A percentile compares a stretch with the other conserved stretches of the same genome.
Conservation (phyloP, 2,113 vertebrate genomes). For the Connochaetes taurinus region DNA sequence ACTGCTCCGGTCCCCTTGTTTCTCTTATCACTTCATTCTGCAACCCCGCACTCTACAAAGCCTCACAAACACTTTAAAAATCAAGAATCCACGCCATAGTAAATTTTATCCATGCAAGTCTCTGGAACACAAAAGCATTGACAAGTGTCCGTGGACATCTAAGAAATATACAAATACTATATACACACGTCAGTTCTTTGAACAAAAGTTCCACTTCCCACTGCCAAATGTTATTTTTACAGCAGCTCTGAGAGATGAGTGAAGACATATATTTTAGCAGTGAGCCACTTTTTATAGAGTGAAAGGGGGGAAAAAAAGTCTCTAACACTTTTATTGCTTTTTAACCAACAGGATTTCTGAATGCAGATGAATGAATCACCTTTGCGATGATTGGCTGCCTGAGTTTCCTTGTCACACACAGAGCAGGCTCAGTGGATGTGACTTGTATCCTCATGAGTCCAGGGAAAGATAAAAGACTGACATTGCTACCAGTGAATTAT, state of each 20-base stretch:
- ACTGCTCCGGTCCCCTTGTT: neutral
- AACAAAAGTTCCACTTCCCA: constrained; percentile 33
- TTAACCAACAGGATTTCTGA: constrained; percentile 55
- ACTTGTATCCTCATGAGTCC: constrained; percentile 58
- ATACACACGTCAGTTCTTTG: neutral
- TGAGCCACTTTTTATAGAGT: constrained; percentile 53
- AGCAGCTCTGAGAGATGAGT: constrained; percentile 10
- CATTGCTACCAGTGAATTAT: constrained; percentile 15
- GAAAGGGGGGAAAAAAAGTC: neutral
- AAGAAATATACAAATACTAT: constrained; percentile 52
- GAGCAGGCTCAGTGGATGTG: constrained; percentile 16
- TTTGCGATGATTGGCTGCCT: constrained; percentile 13
- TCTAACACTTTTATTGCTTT: constrained; percentile 36
- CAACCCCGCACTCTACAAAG: neutral
- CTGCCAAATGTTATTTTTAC: constrained; percentile 53
- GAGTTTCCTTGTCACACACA: constrained; percentile 19
- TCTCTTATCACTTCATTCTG: neutral
- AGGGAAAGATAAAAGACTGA: constrained; percentile 58
- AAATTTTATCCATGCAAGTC: neutral
- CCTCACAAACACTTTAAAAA: neutral
- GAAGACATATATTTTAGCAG: constrained; percentile 1
- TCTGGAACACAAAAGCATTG: neutral
- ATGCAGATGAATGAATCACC: constrained; percentile 64
- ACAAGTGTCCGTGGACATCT: constrained; percentile 28
- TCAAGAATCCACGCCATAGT: neutral